A percentile compares a stretch with the other conserved stretches of the same genome.
phyloP scores from a whole-genome alignment of 2,113 vertebrate species.

The Chunga burmeisteri region DNA sequence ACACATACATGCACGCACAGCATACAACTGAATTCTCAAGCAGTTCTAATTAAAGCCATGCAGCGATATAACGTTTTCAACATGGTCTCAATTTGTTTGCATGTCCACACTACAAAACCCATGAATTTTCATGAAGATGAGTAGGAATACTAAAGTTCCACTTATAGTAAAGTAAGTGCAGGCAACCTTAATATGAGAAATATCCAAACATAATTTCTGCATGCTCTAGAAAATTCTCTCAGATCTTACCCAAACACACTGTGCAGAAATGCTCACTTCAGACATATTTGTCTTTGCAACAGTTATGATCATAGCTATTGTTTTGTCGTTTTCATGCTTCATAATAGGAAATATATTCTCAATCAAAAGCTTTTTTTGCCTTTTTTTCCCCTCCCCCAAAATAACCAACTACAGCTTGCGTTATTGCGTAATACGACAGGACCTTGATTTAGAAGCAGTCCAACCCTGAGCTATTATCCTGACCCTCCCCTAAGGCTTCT shows the following conservation, averaged over 20 bases:
- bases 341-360: background rate
- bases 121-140: background rate
- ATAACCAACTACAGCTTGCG: slow-evolving; percentile 36
- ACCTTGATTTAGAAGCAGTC: slow-evolving; percentile 55
- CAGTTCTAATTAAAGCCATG: background rate
- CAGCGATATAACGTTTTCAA: background rate
- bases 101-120: background rate
- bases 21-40: background rate
- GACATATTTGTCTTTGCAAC: background rate
- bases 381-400: background rate
- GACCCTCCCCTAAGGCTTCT: slow-evolving; percentile 66
- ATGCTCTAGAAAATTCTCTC: background rate
- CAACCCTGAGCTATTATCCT: slow-evolving; percentile 67
- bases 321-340: background rate
- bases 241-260: background rate
- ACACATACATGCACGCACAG: background rate
- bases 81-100: background rate
- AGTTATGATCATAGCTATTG: background rate
- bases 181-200: background rate
- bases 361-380: background rate
- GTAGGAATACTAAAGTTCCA: background rate
- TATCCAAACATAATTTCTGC: background rate
- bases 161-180: background rate
- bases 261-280: background rate
- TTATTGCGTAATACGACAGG: slow-evolving; percentile 32